Base-by-base conservation (phyloP, 1,140 invertebrate genomes). In the Homarus americanus region DNA sequence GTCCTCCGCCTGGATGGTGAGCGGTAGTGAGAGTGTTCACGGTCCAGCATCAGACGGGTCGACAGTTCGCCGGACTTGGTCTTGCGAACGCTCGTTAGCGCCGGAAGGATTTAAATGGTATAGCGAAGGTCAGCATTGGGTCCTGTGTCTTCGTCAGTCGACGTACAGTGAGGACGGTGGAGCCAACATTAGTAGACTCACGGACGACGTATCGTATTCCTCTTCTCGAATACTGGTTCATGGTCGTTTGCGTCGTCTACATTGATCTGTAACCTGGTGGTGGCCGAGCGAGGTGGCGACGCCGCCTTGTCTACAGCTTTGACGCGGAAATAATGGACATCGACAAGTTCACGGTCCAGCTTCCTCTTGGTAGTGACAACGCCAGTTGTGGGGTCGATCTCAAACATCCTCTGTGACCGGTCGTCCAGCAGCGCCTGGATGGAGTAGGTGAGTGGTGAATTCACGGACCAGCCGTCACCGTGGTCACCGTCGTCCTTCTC, bases 161-260 rank as follows among this genome's bases (percentile, higher is more conserved):
- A 85, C 98, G 96, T 0, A 99, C 95, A 0, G 97, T 98, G 0
- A 98, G 95, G 0, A 99, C 96, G 0, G 97, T 98, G 0, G 97
- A 97, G 0, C 98, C 98, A n/a, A 98, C 95, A 7, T 97, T 97
- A 1, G 97, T 97, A 1, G 97, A 96, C 94, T 98, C 98, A 44
- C 97, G 95, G 0, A 98, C 0, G 96, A 96, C 0, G 97, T 96
- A 93, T 98, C 97, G 94, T 99, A 99, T 92, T 97, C 96, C 34
- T 93, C 93, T 73, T 93, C 93, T 98, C 97, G 94, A 99, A 99
- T 0, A 96, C 96, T 0, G 99, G 99, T 12, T 96, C 95, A 93
- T 99, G 98, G 94, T 99, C 98, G 94, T 99, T 99, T 87, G 97
- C 97, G 94, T 99, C 98, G 28, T 97, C 94, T 0, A 99, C 98